phyloP scores from a whole-genome alignment of 2,797 vertebrate species.

The Siniperca obscura region DNA sequence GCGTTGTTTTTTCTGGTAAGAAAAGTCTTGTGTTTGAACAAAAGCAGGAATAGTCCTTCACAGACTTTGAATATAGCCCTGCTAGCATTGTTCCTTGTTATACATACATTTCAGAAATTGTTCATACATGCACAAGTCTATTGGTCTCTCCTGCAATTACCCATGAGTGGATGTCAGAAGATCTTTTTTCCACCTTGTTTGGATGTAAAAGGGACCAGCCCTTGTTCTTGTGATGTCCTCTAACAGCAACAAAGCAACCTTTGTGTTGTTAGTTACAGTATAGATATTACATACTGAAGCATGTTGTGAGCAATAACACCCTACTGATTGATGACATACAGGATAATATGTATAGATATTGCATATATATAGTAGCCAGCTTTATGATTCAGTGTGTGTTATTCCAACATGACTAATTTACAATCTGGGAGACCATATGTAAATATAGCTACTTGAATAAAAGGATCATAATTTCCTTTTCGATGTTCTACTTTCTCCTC shows the following conservation, averaged over 20 bases:
- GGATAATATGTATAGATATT: neutral
- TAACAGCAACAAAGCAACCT: neutral
- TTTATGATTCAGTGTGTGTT: neutral
- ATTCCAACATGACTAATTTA: neutral
- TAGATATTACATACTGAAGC: neutral
- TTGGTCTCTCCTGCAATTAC: neutral
- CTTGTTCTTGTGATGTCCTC: neutral
- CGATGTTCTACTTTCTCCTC: neutral
- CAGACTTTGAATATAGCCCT: no score
- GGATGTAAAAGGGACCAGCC: neutral
- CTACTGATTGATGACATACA: neutral
- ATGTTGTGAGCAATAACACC: neutral
- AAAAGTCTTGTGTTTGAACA: neutral
- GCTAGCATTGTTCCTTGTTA: neutral
- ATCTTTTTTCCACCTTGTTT: neutral
- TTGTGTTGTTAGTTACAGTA: neutral
- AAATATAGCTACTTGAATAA: neutral
- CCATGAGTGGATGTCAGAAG: neutral
- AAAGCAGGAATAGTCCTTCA: neutral
- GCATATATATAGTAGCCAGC: neutral
- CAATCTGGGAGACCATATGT: neutral
- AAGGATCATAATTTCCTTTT: neutral
- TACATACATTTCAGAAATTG: neutral
- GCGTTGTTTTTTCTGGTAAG: neutral
- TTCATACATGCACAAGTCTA: no score